Percentiles rank a stretch among this genome's conserved stretches.
Conservation (phyloP, 2,797 vertebrate species). For the Hypotaenidia okinawae region DNA sequence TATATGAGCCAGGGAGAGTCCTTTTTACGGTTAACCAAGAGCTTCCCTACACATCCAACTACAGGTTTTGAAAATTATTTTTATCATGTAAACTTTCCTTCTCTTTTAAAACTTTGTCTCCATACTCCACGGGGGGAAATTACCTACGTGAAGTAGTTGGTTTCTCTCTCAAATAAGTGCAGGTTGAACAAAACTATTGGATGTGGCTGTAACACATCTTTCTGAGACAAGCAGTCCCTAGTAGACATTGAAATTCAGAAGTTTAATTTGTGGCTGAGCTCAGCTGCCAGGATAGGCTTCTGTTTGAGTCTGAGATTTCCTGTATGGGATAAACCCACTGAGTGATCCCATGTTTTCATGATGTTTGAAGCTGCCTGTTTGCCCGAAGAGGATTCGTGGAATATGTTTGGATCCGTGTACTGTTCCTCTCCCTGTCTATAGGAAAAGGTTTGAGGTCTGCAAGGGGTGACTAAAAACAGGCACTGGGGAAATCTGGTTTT, state of each 20-base stretch:
- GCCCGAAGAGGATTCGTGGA: not conserved
- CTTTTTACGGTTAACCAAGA: not conserved
- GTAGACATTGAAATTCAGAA: not conserved
- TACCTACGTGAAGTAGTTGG: not conserved
- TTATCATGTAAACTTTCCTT: not conserved
- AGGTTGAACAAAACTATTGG: not conserved
- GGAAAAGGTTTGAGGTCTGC: not conserved
- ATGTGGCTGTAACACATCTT: not conserved
- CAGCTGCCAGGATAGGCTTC: not conserved
- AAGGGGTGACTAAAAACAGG: not conserved
- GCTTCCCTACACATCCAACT: not conserved
- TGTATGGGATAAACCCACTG: not conserved
- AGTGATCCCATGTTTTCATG: rapidly evolving
- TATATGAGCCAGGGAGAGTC: not conserved
- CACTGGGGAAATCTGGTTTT: not conserved
- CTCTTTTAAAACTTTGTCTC: not conserved
- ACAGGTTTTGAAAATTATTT: not conserved
- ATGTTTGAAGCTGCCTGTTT: not conserved
- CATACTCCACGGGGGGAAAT: not conserved
- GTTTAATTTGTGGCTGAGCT: not conserved
- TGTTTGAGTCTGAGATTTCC: not conserved
- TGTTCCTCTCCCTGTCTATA: not conserved
- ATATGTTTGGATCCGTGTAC: not conserved
- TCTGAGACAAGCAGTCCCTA: not conserved
- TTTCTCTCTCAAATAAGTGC: not conserved